Conservation (phyloP, 2,888 invertebrate genomes). For the Abscondita cerata region DNA sequence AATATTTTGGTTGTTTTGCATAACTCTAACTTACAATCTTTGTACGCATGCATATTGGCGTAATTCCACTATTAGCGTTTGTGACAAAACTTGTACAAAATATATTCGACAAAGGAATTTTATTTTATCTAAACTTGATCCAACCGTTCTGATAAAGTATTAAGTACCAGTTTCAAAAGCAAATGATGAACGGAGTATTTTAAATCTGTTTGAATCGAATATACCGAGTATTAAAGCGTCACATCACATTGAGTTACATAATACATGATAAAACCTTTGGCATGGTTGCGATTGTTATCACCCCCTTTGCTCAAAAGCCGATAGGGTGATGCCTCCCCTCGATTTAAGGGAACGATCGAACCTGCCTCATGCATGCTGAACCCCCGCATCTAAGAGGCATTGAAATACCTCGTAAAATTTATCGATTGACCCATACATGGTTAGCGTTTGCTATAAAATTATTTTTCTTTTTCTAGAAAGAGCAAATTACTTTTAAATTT, state of each 20-base stretch:
- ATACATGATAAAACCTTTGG: conserved; percentile 53
- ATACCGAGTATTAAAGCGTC: conserved; percentile 47
- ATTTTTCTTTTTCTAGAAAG: conserved; percentile 38
- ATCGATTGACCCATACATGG: conserved; percentile 54
- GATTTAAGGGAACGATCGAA: conserved; percentile 44
- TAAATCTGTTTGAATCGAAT: conserved; percentile 35
- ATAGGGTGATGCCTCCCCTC: conserved; percentile 39
- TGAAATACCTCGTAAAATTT: conserved; percentile 54
- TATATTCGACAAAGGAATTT: too few relatives aligned
- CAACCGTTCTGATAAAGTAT: too few relatives aligned
- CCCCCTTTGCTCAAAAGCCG: conserved; percentile 52
- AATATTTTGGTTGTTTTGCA: too few relatives aligned
- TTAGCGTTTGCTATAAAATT: conserved; percentile 46
- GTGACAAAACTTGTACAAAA: too few relatives aligned
- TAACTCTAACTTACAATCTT: too few relatives aligned
- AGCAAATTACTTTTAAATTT: conserved; percentile 28
- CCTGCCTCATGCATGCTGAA: conserved; percentile 53
- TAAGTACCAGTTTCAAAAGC: too few relatives aligned
- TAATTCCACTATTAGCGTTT: too few relatives aligned
- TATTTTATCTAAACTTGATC: too few relatives aligned
- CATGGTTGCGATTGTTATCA: conserved; percentile 54
- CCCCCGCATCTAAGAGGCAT: conserved; percentile 50
- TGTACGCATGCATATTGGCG: too few relatives aligned
- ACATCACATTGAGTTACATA: conserved; percentile 53
- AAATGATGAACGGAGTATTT: conserved; percentile 26